Conservation (phyloP, 2,888 invertebrate genomes). For the Microctonus brassicae region DNA sequence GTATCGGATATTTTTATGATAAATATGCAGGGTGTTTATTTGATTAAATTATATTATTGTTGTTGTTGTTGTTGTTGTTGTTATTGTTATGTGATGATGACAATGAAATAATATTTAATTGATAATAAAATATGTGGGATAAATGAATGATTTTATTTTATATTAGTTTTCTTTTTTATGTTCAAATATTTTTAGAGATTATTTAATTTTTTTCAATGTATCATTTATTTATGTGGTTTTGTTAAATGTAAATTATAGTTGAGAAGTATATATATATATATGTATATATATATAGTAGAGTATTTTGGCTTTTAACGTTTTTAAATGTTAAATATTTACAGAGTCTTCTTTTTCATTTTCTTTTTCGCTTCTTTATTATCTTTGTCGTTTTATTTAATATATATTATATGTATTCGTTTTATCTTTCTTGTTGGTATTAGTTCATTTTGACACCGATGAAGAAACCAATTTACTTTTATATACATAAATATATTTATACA, state of each 20-base stretch:
- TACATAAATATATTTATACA: slow-evolving; percentile 39
- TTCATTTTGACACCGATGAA: slow-evolving; percentile 12
- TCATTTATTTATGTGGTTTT: too few relatives aligned
- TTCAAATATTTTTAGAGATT: background rate
- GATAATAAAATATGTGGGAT: too few relatives aligned
- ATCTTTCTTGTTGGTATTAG: background rate
- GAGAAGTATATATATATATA: background rate
- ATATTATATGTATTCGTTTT: slow-evolving; percentile 23
- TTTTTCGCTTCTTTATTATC: background rate
- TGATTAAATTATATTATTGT: too few relatives aligned
- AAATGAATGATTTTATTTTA: too few relatives aligned
- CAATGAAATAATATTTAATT: too few relatives aligned
- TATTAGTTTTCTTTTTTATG: slow-evolving; percentile 5
- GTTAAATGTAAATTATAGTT: too few relatives aligned
- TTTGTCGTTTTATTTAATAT: background rate
- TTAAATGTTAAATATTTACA: slow-evolving; percentile 30
- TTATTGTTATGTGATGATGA: too few relatives aligned
- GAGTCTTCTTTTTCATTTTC: background rate
- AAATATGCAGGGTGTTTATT: too few relatives aligned
- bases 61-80: too few relatives aligned
- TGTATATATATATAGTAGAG: too few relatives aligned
- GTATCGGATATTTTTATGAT: too few relatives aligned
- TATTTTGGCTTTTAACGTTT: slow-evolving; percentile 35
- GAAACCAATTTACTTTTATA: slow-evolving; percentile 36
- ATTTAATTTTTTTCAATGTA: too few relatives aligned